Evolutionary conservation across 2,797 vertebrate genomes (phyloP).

Genomic region (Menidia menidia): DNA sequence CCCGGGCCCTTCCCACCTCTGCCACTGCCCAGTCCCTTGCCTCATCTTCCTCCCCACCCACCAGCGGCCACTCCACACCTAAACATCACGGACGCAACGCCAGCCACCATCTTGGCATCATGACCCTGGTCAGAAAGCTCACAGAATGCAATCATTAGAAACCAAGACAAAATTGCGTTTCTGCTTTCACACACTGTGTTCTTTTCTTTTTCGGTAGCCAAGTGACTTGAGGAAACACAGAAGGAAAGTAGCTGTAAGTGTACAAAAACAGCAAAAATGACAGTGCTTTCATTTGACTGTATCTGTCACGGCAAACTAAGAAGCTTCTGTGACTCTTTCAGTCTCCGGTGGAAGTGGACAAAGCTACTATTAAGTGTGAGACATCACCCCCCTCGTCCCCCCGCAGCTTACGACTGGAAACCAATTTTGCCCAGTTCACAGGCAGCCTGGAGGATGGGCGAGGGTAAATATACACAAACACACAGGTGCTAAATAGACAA

Average conservation of each 20-base stretch:
- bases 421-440: slow-evolving; percentile 89
- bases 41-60: slow-evolving; percentile 89
- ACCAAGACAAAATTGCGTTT: background rate
- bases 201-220: slow-evolving; percentile 82
- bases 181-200: slow-evolving; percentile 17
- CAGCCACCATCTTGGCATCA: slow-evolving; percentile 93
- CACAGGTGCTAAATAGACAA: background rate
- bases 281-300: background rate
- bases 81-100: slow-evolving; percentile 90
- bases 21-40: slow-evolving; percentile 94
- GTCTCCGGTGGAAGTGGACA: slow-evolving; percentile 96
- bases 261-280: background rate
- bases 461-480: slow-evolving; percentile 79
- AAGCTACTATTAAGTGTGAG: slow-evolving; percentile 98
- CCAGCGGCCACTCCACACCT: slow-evolving; percentile 91
- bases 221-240: slow-evolving; percentile 97
- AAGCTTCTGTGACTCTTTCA: slow-evolving; percentile 67
- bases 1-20: slow-evolving; percentile 91
- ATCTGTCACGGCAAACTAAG: slow-evolving; percentile 13
- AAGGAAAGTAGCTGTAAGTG: slow-evolving; percentile 93
- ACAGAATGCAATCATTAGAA: background rate
- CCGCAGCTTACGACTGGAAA: slow-evolving; percentile 90
- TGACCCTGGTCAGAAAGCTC: slow-evolving; percentile 90
- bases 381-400: slow-evolving; percentile 96
- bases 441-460: slow-evolving; percentile 93